Conservation (phyloP, 2,888 invertebrate genomes). For the Hypena proboscidalis region DNA sequence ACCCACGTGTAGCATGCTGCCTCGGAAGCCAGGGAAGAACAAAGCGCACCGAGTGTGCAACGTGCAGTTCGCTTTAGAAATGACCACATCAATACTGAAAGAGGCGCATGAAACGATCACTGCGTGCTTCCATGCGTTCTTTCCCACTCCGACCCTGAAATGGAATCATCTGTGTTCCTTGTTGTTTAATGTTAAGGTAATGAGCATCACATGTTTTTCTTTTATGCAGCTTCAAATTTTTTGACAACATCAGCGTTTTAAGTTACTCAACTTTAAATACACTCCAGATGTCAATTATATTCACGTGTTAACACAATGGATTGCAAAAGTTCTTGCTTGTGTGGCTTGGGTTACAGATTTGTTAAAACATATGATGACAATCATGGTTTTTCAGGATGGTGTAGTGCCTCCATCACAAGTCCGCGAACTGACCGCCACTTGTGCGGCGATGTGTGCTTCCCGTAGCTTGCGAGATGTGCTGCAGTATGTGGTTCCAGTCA, state of each 20-base stretch:
- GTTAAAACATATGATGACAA: no score
- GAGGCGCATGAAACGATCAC: conserved; percentile 97
- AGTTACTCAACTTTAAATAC: no score
- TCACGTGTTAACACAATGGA: no score
- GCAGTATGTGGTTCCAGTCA: conserved; percentile 72
- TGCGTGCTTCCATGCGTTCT: conserved; percentile 97
- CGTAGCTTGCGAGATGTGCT: conserved; percentile 72
- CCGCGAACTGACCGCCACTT: conserved; percentile 86
- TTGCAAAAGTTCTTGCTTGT: no score
- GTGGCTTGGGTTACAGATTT: no score
- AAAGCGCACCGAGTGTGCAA: conserved; percentile 72
- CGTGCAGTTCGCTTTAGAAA: conserved; percentile 81
- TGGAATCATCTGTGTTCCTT: conserved; percentile 96
- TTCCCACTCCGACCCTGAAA: conserved; percentile 96
- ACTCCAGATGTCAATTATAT: no score
- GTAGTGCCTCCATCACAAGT: conserved; percentile 58
- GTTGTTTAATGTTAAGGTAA: conserved; percentile 88
- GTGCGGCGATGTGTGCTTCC: conserved; percentile 92
- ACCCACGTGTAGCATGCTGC: conserved; percentile 68
- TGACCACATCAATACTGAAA: conserved; percentile 91
- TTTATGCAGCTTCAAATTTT: no score
- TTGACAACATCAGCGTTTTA: no score
- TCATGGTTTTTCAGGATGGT: conserved; percentile 58
- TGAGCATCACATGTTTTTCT: no score
- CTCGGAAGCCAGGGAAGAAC: conserved; percentile 66